Evolutionary conservation across 2,113 vertebrate species (phyloP).

Genomic region (Xerus inauris): DNA sequence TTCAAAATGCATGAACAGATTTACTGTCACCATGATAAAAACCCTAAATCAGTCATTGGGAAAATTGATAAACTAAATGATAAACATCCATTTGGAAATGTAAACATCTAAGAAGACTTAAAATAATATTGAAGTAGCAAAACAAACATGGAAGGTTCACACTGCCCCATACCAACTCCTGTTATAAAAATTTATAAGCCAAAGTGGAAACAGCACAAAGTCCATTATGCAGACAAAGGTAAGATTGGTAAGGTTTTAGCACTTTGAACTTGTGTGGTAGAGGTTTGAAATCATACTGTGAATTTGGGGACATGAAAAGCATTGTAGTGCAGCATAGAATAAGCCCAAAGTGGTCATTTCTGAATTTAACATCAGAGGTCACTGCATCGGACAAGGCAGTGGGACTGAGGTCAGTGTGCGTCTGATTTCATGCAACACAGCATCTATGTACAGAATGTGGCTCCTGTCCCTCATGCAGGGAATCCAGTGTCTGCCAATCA

Average conservation of each 20-base stretch:
- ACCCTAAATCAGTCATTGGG: neutral
- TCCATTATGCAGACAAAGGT: neutral
- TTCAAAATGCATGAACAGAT: neutral
- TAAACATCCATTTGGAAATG: neutral
- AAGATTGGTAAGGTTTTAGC: neutral
- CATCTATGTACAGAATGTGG: conserved; percentile 30
- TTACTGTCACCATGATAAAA: neutral
- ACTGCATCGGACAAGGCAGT: conserved; percentile 52
- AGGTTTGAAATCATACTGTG: neutral
- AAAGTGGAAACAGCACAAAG: neutral
- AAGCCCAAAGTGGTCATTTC: conserved; percentile 55
- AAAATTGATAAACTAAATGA: neutral
- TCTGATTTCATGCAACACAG: conserved; percentile 83
- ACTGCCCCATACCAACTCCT: accelerated
- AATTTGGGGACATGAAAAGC: neutral
- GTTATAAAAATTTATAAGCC: neutral
- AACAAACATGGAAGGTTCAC: neutral
- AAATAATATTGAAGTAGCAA: neutral
- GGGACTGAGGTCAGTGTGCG: conserved; percentile 77
- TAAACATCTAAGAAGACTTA: too few relatives aligned
- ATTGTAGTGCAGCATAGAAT: neutral
- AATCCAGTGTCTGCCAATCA: too few relatives aligned
- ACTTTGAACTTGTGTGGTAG: neutral
- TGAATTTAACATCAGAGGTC: conserved; percentile 45
- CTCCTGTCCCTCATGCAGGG: too few relatives aligned